Evolutionary conservation across 1,140 invertebrate genomes (phyloP).

Genomic region (Drosophila repleta): DNA sequence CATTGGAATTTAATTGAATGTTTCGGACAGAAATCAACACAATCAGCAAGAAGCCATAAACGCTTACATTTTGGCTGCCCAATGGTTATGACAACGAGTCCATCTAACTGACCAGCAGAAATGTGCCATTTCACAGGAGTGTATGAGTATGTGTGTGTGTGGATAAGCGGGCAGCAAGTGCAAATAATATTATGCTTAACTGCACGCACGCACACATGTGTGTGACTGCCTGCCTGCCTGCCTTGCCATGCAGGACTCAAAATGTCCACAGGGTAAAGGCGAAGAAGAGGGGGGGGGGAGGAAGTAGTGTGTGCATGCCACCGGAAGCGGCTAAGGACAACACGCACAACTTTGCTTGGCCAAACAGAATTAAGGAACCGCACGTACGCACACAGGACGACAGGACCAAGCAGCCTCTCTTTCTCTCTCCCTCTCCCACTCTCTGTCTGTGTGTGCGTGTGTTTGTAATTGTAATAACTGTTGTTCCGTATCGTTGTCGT

Average conservation of each 20-base stretch:
- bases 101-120: slow-evolving; percentile 37
- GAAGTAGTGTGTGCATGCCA: slow-evolving; percentile 20
- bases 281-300: background rate
- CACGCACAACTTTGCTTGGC: slow-evolving; percentile 63
- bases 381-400: slow-evolving; percentile 48
- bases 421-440: too few species aligned
- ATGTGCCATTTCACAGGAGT: slow-evolving; percentile 26
- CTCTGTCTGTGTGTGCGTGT: slow-evolving; percentile 14
- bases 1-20: slow-evolving; percentile 36
- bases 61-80: slow-evolving; percentile 42
- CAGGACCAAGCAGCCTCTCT: slow-evolving; percentile 16
- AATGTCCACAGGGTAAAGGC: background rate
- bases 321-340: slow-evolving; percentile 41
- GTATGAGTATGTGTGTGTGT: slow-evolving; percentile 14
- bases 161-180: slow-evolving; percentile 62
- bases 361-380: slow-evolving; percentile 77
- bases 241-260: background rate
- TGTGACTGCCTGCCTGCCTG: too few species aligned
- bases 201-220: slow-evolving; percentile 52
- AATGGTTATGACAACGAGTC: slow-evolving; percentile 43
- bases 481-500: slow-evolving; percentile 63
- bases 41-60: slow-evolving; percentile 42
- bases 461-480: slow-evolving; percentile 69
- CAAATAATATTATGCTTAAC: slow-evolving; percentile 79
- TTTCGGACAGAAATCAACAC: slow-evolving; percentile 9